Evolutionary conservation across 2,888 invertebrate species (phyloP).

Genomic region (Eugnorisma glareosa): DNA sequence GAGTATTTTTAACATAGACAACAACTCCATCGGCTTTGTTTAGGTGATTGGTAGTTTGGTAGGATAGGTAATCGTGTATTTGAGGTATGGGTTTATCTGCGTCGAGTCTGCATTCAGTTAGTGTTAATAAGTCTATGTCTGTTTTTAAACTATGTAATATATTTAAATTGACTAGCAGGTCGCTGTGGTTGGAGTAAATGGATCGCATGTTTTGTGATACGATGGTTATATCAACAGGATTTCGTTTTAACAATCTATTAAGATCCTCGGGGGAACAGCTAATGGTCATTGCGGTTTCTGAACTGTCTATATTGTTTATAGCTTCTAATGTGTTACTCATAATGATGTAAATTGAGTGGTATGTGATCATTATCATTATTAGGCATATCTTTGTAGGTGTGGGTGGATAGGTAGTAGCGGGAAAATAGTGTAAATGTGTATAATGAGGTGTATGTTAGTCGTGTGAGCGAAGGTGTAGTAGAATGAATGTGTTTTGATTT

Average conservation of each 20-base stretch:
- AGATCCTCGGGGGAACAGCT: conserved; percentile 1
- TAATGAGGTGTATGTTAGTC: too few relatives aligned
- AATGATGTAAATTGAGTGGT: too few relatives aligned
- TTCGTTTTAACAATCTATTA: not conserved
- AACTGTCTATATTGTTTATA: not conserved
- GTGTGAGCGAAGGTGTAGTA: too few relatives aligned
- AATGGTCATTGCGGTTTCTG: not conserved
- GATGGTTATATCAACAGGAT: not conserved
- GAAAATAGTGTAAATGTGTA: too few relatives aligned
- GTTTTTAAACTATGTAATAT: not conserved
- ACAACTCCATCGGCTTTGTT: not conserved
- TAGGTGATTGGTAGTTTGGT: not conserved
- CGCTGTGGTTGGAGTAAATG: conserved; percentile 8
- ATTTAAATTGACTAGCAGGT: too few relatives aligned
- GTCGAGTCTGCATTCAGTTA: conserved; percentile 5
- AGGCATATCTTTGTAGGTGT: too few relatives aligned
- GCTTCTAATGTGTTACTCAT: not conserved
- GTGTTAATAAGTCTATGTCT: not conserved
- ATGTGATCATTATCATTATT: too few relatives aligned
- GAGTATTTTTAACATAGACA: too few relatives aligned
- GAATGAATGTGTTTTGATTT: too few relatives aligned
- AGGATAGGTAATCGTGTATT: not conserved
- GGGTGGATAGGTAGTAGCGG: too few relatives aligned
- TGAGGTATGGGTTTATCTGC: not conserved
- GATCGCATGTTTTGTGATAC: conserved; percentile 1